Conservation (phyloP, 2,888 invertebrate genomes). For the Quadroppia sp. region DNA sequence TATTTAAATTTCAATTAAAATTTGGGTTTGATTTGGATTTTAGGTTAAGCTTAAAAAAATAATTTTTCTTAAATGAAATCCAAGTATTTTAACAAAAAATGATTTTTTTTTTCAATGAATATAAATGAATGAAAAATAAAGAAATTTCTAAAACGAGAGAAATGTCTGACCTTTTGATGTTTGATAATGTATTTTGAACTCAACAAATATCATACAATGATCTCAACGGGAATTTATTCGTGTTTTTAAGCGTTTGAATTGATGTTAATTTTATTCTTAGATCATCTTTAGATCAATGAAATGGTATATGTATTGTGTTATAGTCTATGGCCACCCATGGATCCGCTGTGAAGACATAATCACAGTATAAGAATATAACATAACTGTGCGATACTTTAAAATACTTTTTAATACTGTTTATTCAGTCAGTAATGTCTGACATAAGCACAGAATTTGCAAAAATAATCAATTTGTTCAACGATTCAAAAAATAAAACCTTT, state of each 20-base stretch:
- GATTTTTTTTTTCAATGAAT: neutral
- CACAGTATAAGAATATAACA: neutral
- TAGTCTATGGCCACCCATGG: slow-evolving; percentile 26
- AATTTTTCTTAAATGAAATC: neutral
- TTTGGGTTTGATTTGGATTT: neutral
- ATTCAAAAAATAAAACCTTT: neutral
- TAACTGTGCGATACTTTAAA: neutral
- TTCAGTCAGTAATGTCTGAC: neutral
- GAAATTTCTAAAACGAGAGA: neutral
- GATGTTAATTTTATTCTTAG: slow-evolving; percentile 22
- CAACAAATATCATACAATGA: neutral
- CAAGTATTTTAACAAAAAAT: neutral
- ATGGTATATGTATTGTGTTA: slow-evolving; percentile 3
- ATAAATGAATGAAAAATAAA: neutral
- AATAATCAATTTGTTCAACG: slow-evolving; percentile 26
- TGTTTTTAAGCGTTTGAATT: slow-evolving; percentile 2
- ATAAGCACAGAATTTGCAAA: slow-evolving; percentile 18
- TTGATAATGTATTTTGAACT: neutral
- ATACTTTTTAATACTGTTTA: neutral
- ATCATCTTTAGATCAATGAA: slow-evolving; percentile 16
- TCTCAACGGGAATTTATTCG: neutral
- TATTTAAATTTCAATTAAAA: neutral
- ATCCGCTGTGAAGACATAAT: neutral
- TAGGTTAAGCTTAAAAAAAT: neutral
- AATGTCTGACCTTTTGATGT: neutral